Conservation (phyloP, 1,140 invertebrate species). For the Diachasma alloeum region DNA sequence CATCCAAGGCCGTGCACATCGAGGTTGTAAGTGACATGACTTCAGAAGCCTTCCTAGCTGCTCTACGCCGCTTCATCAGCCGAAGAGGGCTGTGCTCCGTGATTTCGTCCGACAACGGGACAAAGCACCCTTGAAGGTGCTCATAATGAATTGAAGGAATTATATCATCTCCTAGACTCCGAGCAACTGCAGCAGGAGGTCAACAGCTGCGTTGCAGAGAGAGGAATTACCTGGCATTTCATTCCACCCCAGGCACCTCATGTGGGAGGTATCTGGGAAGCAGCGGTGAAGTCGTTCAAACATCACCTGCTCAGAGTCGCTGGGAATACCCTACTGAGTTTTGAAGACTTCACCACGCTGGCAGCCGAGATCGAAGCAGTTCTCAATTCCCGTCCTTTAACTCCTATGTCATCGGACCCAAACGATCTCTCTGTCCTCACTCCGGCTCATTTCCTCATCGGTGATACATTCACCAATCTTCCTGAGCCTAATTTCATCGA, state of each 20-base stretch:
- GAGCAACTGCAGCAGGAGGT: neutral
- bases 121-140: constrained; percentile 47
- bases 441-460: too few species aligned
- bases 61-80: too few species aligned
- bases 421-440: too few species aligned
- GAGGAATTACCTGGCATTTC: constrained; percentile 12
- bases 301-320: neutral
- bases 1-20: too few species aligned
- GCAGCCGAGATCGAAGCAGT: neutral
- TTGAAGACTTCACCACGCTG: too few species aligned
- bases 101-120: constrained; percentile 34
- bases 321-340: neutral
- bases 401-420: too few species aligned
- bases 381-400: too few species aligned
- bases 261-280: too few species aligned
- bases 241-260: constrained; percentile 1
- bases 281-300: neutral
- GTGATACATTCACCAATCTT: too few species aligned
- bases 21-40: constrained; percentile 42
- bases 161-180: neutral
- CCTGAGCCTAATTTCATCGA: too few species aligned
- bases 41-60: too few species aligned
- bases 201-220: neutral
- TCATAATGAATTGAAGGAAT: constrained; percentile 3
- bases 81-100: neutral